phyloP scores from a whole-genome alignment of 2,797 vertebrate genomes.

The Microctenopoma stevenorrisi region DNA sequence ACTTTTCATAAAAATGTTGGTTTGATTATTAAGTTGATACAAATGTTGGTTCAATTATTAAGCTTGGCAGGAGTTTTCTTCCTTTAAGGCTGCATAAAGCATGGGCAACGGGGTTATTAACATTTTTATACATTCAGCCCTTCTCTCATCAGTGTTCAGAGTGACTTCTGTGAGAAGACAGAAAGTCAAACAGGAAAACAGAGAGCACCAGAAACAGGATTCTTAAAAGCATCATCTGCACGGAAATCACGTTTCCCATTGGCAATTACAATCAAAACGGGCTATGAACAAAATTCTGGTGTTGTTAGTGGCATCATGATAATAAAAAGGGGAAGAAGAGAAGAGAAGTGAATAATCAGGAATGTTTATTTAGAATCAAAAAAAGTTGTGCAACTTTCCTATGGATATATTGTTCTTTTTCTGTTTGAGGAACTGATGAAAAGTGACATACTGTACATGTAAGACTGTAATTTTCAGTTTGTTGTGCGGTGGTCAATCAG shows the following conservation, averaged over 20 bases:
- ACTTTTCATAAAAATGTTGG: neutral
- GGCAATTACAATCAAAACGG: no score
- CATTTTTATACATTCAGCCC: neutral
- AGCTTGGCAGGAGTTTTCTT: no score
- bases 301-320: neutral
- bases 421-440: conserved; percentile 38
- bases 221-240: neutral
- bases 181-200: neutral
- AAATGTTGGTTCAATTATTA: neutral
- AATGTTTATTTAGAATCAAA: conserved; percentile 18
- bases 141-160: neutral
- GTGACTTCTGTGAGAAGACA: conserved; percentile 7
- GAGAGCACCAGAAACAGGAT: neutral
- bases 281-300: neutral
- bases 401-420: conserved; percentile 1
- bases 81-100: neutral
- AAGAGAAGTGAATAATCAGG: conserved; percentile 5
- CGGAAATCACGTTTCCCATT: no score
- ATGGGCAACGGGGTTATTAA: no score
- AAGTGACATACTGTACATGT: conserved; percentile 17
- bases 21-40: no score
- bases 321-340: conserved; percentile 26
- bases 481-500: conserved; percentile 25
- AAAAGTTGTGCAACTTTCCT: conserved; percentile 1
- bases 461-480: conserved; percentile 3